Evolutionary conservation across 2,888 invertebrate genomes (phyloP), one percentile per base, ranked within the genome.

Genomic region (Lacanobia wlatinum): DNA sequence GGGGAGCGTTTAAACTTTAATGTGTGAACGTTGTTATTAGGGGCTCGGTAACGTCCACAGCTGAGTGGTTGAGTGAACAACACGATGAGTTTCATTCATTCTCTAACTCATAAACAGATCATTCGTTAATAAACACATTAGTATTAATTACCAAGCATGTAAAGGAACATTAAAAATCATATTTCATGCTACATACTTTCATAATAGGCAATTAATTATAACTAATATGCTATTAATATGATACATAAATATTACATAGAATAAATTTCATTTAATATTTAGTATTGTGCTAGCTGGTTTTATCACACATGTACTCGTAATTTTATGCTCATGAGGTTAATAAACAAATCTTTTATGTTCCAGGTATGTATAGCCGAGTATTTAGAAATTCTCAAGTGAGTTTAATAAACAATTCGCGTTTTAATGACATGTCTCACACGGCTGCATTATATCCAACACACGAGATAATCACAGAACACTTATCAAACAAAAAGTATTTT

Each of bases 401-500:
- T 90, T 84, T 86, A 81, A 86, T 83, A 87, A 87, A 87, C 84
- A 86, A 86, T 87, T 86, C 83, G 73, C 81, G 67, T 82, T 88
- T 87, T 90, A 89, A 91, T 89, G 87, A 88, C 87, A 85, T 86
- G 87, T 85, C 83, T 83, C 76, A 83, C 67, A 84, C 87, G 86
- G 87, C 78, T 84, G 81, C 87, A 91, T 90, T 89, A 89, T 89
- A 90, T 89, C 85, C 88, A 88, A 88, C 90, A 90, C 70, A 85
- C 80, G 66, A 87, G 89, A 91, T 93, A 93, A 94, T 94, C 90
- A 90, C 88, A 87, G 88, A 88, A 90, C 89, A 91, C 90, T 92
- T 90, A 92, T 92, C 87, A 93, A 94, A 94, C 89, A 94, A 94
- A 94, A 94, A 93, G 92, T 91, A 93, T 94, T 93, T 95, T 94